These are phyloP conservation scores for Timema podura DNA, from an alignment of 2,888 invertebrate species.

Conservation along the genomic window DNA sequence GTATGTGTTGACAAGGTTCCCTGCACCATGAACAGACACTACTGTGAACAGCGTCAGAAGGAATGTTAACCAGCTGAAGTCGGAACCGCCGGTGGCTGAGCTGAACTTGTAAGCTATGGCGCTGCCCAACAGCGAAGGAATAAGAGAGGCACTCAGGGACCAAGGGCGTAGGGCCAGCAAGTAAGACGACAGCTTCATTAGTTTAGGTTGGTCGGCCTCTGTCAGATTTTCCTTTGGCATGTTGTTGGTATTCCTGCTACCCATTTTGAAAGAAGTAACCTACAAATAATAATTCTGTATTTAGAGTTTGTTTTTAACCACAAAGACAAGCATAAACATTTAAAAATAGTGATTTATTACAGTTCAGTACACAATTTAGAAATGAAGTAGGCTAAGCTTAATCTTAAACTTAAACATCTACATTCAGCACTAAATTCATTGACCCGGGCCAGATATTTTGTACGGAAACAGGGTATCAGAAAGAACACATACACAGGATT, in stretches of 20 bases:
- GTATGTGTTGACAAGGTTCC: constrained; percentile 95
- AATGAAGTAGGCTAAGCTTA: no score
- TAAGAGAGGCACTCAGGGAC: constrained; percentile 87
- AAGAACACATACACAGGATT: no score
- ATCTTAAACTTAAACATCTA: no score
- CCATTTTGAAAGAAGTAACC: constrained; percentile 10
- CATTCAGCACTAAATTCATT: no score
- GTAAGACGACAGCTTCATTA: constrained; percentile 87
- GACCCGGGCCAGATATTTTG: no score
- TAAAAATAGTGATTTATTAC: no score
- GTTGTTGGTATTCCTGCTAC: constrained; percentile 22
- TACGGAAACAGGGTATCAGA: no score
- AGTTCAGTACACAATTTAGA: no score
- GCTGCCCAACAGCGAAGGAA: constrained; percentile 86
- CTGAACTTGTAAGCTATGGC: constrained; percentile 79
- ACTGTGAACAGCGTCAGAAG: constrained; percentile 81
- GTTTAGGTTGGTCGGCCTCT: constrained; percentile 43
- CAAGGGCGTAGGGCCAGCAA: constrained; percentile 87
- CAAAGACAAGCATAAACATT: no score
- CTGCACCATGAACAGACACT: constrained; percentile 90
- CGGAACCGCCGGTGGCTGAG: constrained; percentile 47
- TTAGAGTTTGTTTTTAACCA: no score
- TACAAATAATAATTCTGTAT: no score
- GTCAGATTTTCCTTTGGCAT: constrained; percentile 16
- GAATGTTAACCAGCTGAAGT: constrained; percentile 75